Evolutionary conservation across 2,113 vertebrate species (phyloP).

Genomic region (Lophotis ruficrista): DNA sequence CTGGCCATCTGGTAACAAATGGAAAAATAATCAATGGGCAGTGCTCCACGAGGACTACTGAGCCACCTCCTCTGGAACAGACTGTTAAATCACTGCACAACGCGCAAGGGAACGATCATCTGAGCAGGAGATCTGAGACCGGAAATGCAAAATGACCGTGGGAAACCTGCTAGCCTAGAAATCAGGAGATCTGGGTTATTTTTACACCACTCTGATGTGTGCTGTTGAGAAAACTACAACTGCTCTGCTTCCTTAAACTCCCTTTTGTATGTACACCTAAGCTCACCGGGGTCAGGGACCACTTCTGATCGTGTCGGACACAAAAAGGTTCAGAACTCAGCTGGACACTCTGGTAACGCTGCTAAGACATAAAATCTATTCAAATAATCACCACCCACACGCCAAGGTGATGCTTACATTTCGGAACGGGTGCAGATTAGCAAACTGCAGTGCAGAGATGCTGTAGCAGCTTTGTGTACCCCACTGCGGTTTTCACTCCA

Average conservation of each 20-base stretch:
- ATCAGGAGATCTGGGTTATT: not conserved
- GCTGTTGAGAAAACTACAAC: not conserved
- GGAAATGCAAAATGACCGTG: not conserved
- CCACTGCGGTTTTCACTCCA: not conserved
- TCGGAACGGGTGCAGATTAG: not conserved
- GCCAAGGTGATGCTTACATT: not conserved
- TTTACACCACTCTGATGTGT: not conserved
- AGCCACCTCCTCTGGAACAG: not conserved
- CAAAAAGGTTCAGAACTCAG: not conserved
- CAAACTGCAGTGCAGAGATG: not conserved
- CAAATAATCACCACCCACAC: not conserved
- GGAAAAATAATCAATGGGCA: not conserved
- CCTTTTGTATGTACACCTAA: not conserved
- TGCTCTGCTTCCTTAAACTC: not conserved
- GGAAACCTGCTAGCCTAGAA: not conserved
- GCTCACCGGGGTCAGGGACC: not conserved
- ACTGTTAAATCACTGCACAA: not conserved
- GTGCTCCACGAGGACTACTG: not conserved
- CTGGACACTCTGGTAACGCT: rapidly evolving
- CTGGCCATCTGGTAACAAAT: not conserved
- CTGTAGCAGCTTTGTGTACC: not conserved
- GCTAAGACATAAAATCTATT: not conserved
- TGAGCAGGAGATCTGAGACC: not conserved
- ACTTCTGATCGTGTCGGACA: not conserved
- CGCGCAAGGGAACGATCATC: not conserved